Base-by-base conservation (phyloP, 2,888 invertebrate species). In the Ypsolopha sequella region DNA sequence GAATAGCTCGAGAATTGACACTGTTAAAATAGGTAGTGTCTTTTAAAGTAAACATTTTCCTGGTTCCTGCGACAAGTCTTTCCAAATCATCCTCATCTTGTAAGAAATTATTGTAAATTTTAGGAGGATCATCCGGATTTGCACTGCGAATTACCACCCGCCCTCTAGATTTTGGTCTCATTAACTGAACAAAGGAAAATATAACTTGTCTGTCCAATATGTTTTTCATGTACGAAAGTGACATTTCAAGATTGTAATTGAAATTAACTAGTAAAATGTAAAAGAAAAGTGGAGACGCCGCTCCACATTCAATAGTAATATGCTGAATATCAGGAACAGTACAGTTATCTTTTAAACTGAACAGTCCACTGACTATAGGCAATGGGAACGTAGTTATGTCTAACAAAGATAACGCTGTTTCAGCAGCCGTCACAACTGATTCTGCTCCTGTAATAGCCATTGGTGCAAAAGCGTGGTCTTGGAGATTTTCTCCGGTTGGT, bases 31-130 rank as follows among this genome's bases (percentile, higher is more conserved):
- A 58, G 6, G 59, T 36, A 0, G 88, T 87, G 7, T 69, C 53
- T 1, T 72, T 57, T 9, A 88, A 52, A 33, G 62, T 58, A 14
- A 68, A 55, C 0, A 58, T 49, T 2, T 62, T 58, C 45, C 69
- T 63, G 1, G 81, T 60, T 0, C 70, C 78, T 45, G 71, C 64
- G 4, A 71, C 55, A 14, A 84, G 57, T 1, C 70, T 74, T 9
- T 73, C 60, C 0, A 80, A 54, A 60, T 91, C 90, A 35, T 79
- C 64, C 7, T 74, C 68, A 6, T 87, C 73, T 1, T 72, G 65
- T n/a, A 91, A 69, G 63, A 90, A 91, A 58, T 90, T 89, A 1
- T 89, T 76, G 56, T 87, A 70, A 45, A 92, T 87, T 43, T 76
- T 60, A 0, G 91, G 91, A 41, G 80, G 73, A 4, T 88, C 84